These are phyloP conservation scores for Lepidurus couesii DNA, from an alignment of 1,140 invertebrate species.

Conservation along the genomic window DNA sequence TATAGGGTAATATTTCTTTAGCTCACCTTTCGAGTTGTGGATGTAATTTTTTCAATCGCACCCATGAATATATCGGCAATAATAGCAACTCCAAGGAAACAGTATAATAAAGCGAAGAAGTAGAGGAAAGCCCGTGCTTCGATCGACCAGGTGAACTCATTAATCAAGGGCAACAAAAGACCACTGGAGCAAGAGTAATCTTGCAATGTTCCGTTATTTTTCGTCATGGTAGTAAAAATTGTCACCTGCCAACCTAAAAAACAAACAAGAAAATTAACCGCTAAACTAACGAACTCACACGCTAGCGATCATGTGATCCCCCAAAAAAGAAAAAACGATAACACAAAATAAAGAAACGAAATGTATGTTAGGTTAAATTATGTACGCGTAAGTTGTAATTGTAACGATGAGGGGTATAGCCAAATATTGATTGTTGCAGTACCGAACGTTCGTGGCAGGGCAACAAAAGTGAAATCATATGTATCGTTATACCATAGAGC, in stretches of 20 bases:
- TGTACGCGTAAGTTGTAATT: too few relatives aligned
- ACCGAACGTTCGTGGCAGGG: too few relatives aligned
- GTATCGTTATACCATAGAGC: too few relatives aligned
- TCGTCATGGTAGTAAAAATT: slow-evolving; percentile 34
- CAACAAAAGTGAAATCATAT: neutral
- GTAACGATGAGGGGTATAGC: too few relatives aligned
- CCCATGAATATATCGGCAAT: slow-evolving; percentile 61
- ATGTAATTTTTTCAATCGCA: slow-evolving; percentile 60
- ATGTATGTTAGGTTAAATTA: too few relatives aligned
- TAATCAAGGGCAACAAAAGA: slow-evolving; percentile 49
- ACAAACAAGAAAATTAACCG: slow-evolving; percentile 1
- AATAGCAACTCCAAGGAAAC: slow-evolving; percentile 55
- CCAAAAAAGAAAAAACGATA: too few relatives aligned
- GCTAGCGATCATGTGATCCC: too few relatives aligned
- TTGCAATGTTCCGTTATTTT: slow-evolving; percentile 37
- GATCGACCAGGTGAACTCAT: slow-evolving; percentile 48
- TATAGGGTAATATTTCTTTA: neutral
- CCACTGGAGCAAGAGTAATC: slow-evolving; percentile 46
- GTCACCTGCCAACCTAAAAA: neutral
- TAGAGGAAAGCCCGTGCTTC: slow-evolving; percentile 47
- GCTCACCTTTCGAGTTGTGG: slow-evolving; percentile 53
- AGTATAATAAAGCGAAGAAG: slow-evolving; percentile 53
- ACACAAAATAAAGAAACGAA: too few relatives aligned
- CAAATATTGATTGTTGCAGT: too few relatives aligned
- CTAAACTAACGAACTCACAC: neutral